Evolutionary conservation across 2,113 vertebrate genomes (phyloP).

Genomic region (Cryptotis parvus): DNA sequence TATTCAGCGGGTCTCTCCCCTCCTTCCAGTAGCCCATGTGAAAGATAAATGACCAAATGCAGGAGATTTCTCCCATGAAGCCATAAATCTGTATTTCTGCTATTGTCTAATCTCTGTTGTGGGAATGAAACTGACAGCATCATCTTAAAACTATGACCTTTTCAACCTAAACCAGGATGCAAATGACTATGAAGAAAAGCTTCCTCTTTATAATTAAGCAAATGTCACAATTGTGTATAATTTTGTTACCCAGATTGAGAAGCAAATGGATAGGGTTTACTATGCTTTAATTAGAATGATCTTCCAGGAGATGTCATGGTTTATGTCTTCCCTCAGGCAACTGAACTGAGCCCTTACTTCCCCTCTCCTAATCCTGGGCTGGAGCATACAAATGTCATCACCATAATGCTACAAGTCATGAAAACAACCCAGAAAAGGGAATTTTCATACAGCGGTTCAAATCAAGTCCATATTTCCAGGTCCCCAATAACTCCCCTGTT

Average conservation of each 20-base stretch:
- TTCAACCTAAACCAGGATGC: slow-evolving; percentile 52
- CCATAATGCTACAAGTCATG: slow-evolving; percentile 64
- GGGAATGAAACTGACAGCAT: slow-evolving; percentile 53
- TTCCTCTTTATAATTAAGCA: neutral
- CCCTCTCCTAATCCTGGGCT: slow-evolving; percentile 40
- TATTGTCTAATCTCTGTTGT: slow-evolving; percentile 43
- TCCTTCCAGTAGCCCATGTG: slow-evolving; percentile 55
- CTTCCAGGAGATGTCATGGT: slow-evolving; percentile 51
- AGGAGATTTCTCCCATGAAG: slow-evolving; percentile 30
- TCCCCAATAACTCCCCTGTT: slow-evolving; percentile 55
- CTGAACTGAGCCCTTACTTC: slow-evolving; percentile 52
- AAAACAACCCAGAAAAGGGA: slow-evolving; percentile 73
- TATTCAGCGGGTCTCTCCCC: neutral
- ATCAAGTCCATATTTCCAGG: slow-evolving; percentile 73
- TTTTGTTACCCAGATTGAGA: slow-evolving; percentile 48
- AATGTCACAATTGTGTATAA: slow-evolving; percentile 42
- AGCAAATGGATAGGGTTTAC: neutral
- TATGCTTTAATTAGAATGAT: slow-evolving; percentile 1
- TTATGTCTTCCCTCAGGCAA: slow-evolving; percentile 53
- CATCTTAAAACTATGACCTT: slow-evolving; percentile 54
- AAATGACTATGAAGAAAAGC: neutral
- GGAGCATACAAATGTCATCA: slow-evolving; percentile 74
- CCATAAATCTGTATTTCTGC: slow-evolving; percentile 69
- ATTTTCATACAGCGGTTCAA: slow-evolving; percentile 72
- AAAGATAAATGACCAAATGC: slow-evolving; percentile 66